Percentiles rank a stretch among this genome's conserved stretches.
These are phyloP conservation scores for Ranitomeya variabilis DNA, from an alignment of 2,113 vertebrate genomes.

Conservation along the genomic window DNA sequence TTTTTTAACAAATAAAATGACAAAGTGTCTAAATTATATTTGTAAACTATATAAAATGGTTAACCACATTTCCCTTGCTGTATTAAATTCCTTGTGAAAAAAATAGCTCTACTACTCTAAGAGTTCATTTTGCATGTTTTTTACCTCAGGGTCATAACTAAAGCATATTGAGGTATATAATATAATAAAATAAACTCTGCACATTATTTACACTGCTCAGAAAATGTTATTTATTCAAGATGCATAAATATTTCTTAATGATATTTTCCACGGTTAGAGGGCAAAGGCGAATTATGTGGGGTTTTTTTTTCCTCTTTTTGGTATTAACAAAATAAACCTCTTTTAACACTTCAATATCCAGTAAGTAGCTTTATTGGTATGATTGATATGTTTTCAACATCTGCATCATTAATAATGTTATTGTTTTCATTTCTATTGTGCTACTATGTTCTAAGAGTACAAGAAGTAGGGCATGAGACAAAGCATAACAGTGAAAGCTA, in stretches of 20 bases:
- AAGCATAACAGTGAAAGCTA: background rate
- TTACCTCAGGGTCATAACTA: conserved; percentile 43
- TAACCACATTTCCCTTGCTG: background rate
- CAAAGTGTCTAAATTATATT: background rate
- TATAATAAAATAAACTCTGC: conserved; percentile 64
- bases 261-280: conserved; percentile 62
- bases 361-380: background rate
- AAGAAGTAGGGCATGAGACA: background rate
- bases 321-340: conserved; percentile 23
- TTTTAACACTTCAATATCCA: conserved; percentile 28
- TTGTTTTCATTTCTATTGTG: background rate
- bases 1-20: background rate
- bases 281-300: conserved; percentile 62
- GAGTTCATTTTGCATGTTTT: conserved; percentile 45
- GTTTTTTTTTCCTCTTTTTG: conserved; percentile 52
- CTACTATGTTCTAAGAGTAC: background rate
- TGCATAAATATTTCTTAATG: conserved; percentile 69
- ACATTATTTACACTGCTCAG: conserved; percentile 71
- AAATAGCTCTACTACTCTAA: background rate
- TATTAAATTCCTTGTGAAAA: background rate
- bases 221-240: conserved; percentile 72
- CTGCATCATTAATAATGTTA: background rate
- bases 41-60: background rate
- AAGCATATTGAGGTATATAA: conserved; percentile 33
- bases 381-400: background rate